phyloP scores from a whole-genome alignment of 2,888 invertebrate species.

The Sycophila texana region DNA sequence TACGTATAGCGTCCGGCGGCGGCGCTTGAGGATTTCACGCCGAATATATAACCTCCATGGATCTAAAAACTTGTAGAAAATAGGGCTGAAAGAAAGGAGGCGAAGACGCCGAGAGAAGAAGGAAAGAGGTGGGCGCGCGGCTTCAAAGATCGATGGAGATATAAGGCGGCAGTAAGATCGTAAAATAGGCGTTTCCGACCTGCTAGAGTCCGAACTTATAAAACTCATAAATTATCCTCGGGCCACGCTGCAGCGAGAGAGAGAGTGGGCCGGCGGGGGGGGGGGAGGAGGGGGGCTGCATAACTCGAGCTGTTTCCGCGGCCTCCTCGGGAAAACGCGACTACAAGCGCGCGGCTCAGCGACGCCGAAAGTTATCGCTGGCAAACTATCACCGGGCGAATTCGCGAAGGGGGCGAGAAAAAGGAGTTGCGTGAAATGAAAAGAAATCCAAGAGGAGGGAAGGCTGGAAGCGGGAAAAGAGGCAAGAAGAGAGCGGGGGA shows the following conservation, averaged over 20 bases:
- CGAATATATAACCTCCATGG: slow-evolving; percentile 51
- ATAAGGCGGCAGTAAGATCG: slow-evolving; percentile 55
- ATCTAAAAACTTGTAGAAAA: slow-evolving; percentile 61
- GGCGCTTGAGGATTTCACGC: slow-evolving; percentile 11
- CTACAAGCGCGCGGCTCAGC: slow-evolving; percentile 45
- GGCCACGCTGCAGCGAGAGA: slow-evolving; percentile 6
- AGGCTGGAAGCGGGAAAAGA: background rate
- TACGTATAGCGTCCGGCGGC: background rate
- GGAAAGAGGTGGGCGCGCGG: slow-evolving; percentile 4
- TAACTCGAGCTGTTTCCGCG: slow-evolving; percentile 57
- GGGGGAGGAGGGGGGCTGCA: background rate
- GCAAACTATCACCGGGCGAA: slow-evolving; percentile 36
- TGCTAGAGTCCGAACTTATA: slow-evolving; percentile 61
- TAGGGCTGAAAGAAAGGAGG: slow-evolving; percentile 50
- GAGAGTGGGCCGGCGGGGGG: background rate
- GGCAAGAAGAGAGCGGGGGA: slow-evolving; percentile 8
- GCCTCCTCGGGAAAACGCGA: slow-evolving; percentile 50
- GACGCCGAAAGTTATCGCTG: slow-evolving; percentile 58
- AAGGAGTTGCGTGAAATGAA: slow-evolving; percentile 12
- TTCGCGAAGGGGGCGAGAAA: background rate
- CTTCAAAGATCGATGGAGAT: slow-evolving; percentile 57
- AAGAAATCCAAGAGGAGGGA: background rate
- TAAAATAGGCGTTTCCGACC: slow-evolving; percentile 61
- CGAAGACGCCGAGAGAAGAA: slow-evolving; percentile 13
- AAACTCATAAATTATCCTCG: slow-evolving; percentile 62